phyloP scores from a whole-genome alignment of 1,140 invertebrate species.

The Aphis gossypii region DNA sequence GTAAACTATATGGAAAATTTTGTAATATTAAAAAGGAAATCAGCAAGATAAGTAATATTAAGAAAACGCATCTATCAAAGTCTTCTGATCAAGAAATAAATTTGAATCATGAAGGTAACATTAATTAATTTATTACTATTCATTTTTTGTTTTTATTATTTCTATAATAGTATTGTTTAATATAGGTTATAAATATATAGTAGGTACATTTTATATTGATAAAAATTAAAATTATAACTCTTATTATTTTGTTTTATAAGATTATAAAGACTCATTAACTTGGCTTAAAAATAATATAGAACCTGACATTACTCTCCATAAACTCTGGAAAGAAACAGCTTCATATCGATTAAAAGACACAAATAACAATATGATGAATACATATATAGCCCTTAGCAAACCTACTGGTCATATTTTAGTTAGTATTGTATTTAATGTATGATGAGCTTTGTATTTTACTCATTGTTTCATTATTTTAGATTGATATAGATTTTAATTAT shows the following conservation, averaged over 20 bases:
- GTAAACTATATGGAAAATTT: too few relatives aligned
- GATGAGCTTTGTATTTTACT: not conserved
- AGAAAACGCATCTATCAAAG: too few relatives aligned
- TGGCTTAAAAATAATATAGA: not conserved
- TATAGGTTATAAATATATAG: too few relatives aligned
- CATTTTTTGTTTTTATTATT: too few relatives aligned
- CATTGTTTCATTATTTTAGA: not conserved
- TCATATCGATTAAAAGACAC: not conserved
- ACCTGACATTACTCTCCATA: not conserved
- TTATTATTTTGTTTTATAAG: not conserved
- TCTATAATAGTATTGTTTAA: too few relatives aligned
- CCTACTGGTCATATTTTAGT: not conserved
- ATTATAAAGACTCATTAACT: not conserved
- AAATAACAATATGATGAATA: not conserved
- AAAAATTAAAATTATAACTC: too few relatives aligned
- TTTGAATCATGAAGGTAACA: too few relatives aligned
- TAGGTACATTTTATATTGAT: too few relatives aligned
- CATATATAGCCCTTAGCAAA: not conserved
- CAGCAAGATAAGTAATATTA: too few relatives aligned
- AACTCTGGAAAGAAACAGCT: not conserved
- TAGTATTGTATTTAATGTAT: not conserved
- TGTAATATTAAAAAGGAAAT: too few relatives aligned
- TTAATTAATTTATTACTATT: too few relatives aligned
- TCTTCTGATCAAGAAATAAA: too few relatives aligned
- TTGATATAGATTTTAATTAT: not conserved